Base-by-base conservation (phyloP, 1,140 invertebrate genomes). In the Lepidostoma basale region DNA sequence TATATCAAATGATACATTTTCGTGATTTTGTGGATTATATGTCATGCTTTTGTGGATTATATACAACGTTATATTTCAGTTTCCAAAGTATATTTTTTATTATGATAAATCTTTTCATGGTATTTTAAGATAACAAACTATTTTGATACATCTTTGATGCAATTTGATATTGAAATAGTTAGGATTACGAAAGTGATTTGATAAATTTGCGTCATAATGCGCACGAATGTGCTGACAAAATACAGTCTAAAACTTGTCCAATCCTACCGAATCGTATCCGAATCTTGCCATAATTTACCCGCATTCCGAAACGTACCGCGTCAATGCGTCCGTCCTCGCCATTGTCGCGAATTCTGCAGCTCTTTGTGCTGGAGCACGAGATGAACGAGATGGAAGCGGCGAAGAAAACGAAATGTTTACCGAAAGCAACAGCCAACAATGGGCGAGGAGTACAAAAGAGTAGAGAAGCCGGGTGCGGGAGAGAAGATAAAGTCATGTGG, bases 401-500 rank as follows among this genome's bases (percentile, higher is more conserved):
- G 26, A 40, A 60, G 56, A 60, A 60, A 12, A 42, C 20, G 56
- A 42, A 14, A 59, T 59, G 25, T 59, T 59, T 59, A 44, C 56
- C 56, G n/a, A 25, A n/a, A 60, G 56, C 36, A 40, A 42, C 20
- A 42, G 36, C 36, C 36, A 23, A 60, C 56, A 60, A 60, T 40
- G 18, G 16, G 12, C 14, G 26, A 9, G 8, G 33, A 40, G 36
- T 20, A 60, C 36, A 60, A 60, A 26, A 10, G 56, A 60, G 16
- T 12, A 20, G 8, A 60, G 28, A 23, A 47, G 26, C 68, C 60
- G 47, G 36, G 62, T 47, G 62, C 62, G 25, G 56, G 54, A 26
- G 54, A 26, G 47, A 56, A 52, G 67, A 69, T 69, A 45, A 58
- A 69, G 67, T 69, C 67, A 62, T 69, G 62, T n/a, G 25, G 14